Percentiles rank a stretch among this genome's conserved stretches.
phyloP scores from a whole-genome alignment of 2,113 vertebrate species.

The Oreochromis aureus region DNA sequence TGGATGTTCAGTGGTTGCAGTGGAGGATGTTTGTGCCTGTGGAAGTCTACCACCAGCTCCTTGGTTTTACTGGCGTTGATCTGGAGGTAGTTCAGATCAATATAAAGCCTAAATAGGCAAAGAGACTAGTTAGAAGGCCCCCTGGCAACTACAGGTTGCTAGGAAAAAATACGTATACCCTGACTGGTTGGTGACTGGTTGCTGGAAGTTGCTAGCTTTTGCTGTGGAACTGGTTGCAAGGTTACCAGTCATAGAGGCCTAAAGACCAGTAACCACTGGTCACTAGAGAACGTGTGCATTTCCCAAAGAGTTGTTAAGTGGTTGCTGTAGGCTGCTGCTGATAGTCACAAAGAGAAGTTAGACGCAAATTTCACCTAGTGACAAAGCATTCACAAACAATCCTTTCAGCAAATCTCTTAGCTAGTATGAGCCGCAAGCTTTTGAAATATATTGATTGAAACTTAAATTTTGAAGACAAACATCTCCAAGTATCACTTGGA shows the following conservation, averaged over 20 bases:
- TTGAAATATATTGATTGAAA: not conserved
- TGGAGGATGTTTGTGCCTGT: too few species aligned
- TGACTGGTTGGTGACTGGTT: not conserved
- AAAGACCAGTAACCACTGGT: not conserved
- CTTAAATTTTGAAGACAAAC: not conserved
- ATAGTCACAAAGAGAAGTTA: rapidly evolving
- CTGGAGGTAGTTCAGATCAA: too few species aligned
- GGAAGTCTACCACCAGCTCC: too few species aligned
- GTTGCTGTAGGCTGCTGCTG: not conserved
- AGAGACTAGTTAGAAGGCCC: not conserved
- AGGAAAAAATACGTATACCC: not conserved
- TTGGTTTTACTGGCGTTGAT: too few species aligned
- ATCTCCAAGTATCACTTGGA: not conserved
- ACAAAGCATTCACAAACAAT: not conserved
- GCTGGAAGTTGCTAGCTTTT: not conserved
- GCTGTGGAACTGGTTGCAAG: not conserved
- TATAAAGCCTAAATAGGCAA: not conserved
- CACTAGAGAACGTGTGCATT: not conserved
- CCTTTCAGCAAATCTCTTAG: not conserved
- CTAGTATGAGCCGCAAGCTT: rapidly evolving
- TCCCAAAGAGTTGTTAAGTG: rapidly evolving
- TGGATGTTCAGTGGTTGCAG: too few species aligned
- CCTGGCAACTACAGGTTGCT: not conserved
- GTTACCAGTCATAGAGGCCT: not conserved
- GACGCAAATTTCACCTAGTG: not conserved